These are phyloP conservation scores for Cyprinella venusta DNA, from an alignment of 2,797 vertebrate species.

Conservation along the genomic window DNA sequence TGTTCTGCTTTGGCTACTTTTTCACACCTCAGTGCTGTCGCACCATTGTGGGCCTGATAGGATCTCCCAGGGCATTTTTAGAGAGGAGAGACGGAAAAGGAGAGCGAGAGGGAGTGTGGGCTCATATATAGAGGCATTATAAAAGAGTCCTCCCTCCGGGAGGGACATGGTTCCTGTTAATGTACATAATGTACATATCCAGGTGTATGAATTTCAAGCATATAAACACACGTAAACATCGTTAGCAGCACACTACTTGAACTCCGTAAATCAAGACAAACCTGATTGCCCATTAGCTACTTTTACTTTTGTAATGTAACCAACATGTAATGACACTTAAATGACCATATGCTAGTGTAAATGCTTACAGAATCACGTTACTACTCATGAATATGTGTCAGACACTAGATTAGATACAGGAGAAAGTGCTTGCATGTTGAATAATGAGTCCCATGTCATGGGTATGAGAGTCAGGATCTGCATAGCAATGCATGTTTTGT, in stretches of 20 bases:
- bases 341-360: conserved; percentile 40
- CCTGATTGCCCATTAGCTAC: not conserved
- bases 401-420: conserved; percentile 35
- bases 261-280: conserved; percentile 41
- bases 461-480: conserved; percentile 43
- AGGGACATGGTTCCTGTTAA: conserved; percentile 17
- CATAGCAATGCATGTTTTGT: conserved; percentile 42
- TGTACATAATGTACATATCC: conserved; percentile 10
- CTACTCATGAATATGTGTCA: conserved; percentile 38
- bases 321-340: conserved; percentile 31
- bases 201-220: not conserved
- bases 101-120: conserved; percentile 36
- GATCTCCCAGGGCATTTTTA: conserved; percentile 47
- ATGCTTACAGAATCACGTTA: conserved; percentile 27
- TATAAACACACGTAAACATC: conserved; percentile 3
- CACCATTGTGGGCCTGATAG: conserved; percentile 54
- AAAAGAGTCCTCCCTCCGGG: not conserved
- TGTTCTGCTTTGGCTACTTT: conserved; percentile 63
- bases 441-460: conserved; percentile 47
- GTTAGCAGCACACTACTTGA: not conserved
- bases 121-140: conserved; percentile 30
- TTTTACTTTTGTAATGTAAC: conserved; percentile 39
- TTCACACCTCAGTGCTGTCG: conserved; percentile 49
- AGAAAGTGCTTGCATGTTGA: conserved; percentile 39
- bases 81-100: conserved; percentile 42